These are phyloP conservation scores for Macrostomum lignano DNA, from an alignment of 1,140 invertebrate genomes.

Conservation along the genomic window DNA sequence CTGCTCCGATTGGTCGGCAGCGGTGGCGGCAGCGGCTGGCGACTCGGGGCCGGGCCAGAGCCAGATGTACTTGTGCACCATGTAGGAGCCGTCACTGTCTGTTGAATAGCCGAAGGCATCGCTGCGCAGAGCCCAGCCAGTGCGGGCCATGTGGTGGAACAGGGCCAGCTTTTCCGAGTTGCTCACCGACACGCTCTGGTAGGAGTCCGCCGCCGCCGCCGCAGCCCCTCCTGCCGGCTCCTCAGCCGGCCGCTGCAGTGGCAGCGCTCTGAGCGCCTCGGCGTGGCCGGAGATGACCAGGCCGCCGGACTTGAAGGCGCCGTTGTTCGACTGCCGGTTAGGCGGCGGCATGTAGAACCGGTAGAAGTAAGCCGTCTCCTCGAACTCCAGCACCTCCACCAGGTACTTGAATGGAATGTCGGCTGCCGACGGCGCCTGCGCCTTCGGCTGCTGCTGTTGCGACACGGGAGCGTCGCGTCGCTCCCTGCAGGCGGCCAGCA, in stretches of 20 bases:
- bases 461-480: slow-evolving; percentile 2
- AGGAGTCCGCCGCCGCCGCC: slow-evolving; percentile 4
- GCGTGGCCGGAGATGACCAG: slow-evolving; percentile 8
- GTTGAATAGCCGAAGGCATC: slow-evolving; percentile 8
- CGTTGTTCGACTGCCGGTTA: slow-evolving; percentile 6
- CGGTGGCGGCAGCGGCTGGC: too few relatives aligned
- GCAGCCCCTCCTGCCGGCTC: too few relatives aligned
- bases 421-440: neutral
- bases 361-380: slow-evolving; percentile 9
- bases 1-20: too few relatives aligned
- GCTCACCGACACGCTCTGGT: slow-evolving; percentile 8
- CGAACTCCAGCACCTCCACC: slow-evolving; percentile 9
- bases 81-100: slow-evolving; percentile 9
- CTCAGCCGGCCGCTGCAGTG: slow-evolving; percentile 8
- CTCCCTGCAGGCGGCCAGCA: slow-evolving; percentile 6
- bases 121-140: slow-evolving; percentile 7
- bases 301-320: slow-evolving; percentile 8
- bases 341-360: slow-evolving; percentile 9
- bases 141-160: slow-evolving; percentile 8
- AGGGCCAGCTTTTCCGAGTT: slow-evolving; percentile 8
- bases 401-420: slow-evolving; percentile 6
- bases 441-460: neutral
- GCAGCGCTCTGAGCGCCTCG: slow-evolving; percentile 7
- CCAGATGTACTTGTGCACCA: slow-evolving; percentile 10
- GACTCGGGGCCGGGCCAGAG: too few relatives aligned